Percentiles rank a stretch among this genome's conserved stretches.
Evolutionary conservation across 2,888 invertebrate species (phyloP).

Genomic region (Xestia ashworthii): DNA sequence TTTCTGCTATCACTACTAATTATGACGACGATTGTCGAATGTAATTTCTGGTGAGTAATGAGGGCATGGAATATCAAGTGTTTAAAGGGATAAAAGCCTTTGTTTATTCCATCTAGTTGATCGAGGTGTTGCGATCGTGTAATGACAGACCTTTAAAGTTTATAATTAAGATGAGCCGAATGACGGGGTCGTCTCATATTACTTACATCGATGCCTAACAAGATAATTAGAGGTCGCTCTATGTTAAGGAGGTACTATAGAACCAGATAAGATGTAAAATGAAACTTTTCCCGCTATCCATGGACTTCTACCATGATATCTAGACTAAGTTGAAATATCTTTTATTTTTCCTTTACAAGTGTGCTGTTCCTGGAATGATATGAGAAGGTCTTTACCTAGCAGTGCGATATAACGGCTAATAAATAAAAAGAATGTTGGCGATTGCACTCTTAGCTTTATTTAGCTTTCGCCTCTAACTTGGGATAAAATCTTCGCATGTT

Average conservation of each 20-base stretch:
- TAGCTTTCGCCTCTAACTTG: background rate
- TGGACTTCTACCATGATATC: background rate
- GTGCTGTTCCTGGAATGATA: background rate
- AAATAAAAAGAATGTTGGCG: background rate
- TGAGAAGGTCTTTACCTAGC: background rate
- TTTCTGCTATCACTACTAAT: background rate
- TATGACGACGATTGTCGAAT: background rate
- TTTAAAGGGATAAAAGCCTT: background rate
- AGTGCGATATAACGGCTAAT: background rate
- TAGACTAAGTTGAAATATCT: background rate
- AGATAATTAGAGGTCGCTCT: background rate
- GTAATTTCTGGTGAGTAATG: background rate
- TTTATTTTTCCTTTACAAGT: background rate
- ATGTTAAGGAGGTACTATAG: background rate
- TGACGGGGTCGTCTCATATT: background rate
- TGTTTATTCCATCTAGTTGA: background rate
- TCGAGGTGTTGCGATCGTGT: background rate
- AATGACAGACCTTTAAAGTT: slow-evolving; percentile 22
- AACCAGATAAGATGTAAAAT: background rate
- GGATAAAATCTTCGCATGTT: background rate
- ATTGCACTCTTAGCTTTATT: background rate
- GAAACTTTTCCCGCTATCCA: background rate
- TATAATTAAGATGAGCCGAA: background rate
- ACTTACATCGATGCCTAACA: background rate
- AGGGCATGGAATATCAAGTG: background rate